Base-by-base conservation (phyloP, 30 jellyfish, hydroid and myxozoan species). In the Turritopsis rubra region DNA sequence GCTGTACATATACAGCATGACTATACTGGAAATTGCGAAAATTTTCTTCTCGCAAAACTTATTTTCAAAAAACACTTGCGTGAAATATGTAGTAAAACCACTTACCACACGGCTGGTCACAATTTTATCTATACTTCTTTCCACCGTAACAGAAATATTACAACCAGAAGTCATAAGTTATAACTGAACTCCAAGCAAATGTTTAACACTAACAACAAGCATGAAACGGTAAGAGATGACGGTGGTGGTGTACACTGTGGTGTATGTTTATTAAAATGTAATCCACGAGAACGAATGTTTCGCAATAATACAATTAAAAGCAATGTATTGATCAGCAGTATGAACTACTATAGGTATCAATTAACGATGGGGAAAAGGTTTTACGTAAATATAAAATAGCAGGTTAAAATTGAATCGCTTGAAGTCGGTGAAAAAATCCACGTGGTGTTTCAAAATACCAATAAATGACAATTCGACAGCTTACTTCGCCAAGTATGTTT, bases 161-260 rank as follows among this genome's bases (percentile, higher is more conserved):
- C 77, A n/a, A 68, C 77, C 77, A 68, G 77, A 68, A 68, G 77
- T 68, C 77, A 68, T 68, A 68, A 9, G 77, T 68, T 68, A 68
- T 41, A 41, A 41, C 60, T 41, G 60, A 41, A 41, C 60, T 41
- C 60, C 60, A 41, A 41, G 9, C 60, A 41, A 41, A 41, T 41
- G 60, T 41, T 41, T 41, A 3, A 41, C 60, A 41, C 60, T 13
- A 41, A 41, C 60, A 41, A 41, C 60, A 13, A 41, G 13, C 60
- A 41, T 5, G 5, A n/a, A n/a, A n/a, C n/a, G n/a, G n/a, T n/a
- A n/a, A 41, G 60, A 3, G 13, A 41, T 3, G 60, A 41, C 13
- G 60, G 13, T 3, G 60, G 60, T 41, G 60, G 5, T 41, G 60
- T 41, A 41, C 13, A n/a, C 13, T 41, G 13, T 41, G 60, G 13